Evolutionary conservation across 2,888 invertebrate species (phyloP).

Genomic region (Sthenelais limicola): DNA sequence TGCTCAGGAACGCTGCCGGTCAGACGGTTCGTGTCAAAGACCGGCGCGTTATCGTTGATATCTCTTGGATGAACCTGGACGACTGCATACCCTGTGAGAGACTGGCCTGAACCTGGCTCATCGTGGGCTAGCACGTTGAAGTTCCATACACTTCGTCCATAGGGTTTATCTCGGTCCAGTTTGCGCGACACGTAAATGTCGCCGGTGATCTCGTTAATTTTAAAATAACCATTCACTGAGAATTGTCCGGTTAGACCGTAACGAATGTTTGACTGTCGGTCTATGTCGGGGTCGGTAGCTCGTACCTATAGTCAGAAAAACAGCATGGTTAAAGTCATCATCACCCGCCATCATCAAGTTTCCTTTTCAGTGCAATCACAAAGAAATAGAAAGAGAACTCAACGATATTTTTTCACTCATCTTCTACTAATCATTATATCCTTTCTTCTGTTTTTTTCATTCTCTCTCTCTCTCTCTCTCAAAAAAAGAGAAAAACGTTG

Average conservation of each 20-base stretch:
- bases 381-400: background rate
- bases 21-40: constrained; percentile 76
- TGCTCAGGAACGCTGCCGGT: constrained; percentile 88
- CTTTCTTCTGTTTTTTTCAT: too few species aligned
- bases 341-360: background rate
- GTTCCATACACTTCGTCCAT: constrained; percentile 54
- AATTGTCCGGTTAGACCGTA: constrained; percentile 75
- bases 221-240: constrained; percentile 51
- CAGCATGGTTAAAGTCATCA: background rate
- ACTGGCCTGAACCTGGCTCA: constrained; percentile 59
- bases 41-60: constrained; percentile 98
- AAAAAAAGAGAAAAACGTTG: too few species aligned
- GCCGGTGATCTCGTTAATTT: constrained; percentile 85
- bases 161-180: constrained; percentile 77
- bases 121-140: constrained; percentile 69
- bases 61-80: constrained; percentile 97
- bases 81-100: constrained; percentile 93
- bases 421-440: too few species aligned
- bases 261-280: constrained; percentile 94
- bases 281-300: constrained; percentile 96
- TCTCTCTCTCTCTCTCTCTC: too few species aligned
- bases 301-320: constrained; percentile 86
- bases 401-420: too few species aligned
- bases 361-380: background rate
- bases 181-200: constrained; percentile 98